A percentile compares a stretch with the other conserved stretches of the same genome.
Conservation (phyloP, 1,140 invertebrate species). For the Drosophila persimilis region DNA sequence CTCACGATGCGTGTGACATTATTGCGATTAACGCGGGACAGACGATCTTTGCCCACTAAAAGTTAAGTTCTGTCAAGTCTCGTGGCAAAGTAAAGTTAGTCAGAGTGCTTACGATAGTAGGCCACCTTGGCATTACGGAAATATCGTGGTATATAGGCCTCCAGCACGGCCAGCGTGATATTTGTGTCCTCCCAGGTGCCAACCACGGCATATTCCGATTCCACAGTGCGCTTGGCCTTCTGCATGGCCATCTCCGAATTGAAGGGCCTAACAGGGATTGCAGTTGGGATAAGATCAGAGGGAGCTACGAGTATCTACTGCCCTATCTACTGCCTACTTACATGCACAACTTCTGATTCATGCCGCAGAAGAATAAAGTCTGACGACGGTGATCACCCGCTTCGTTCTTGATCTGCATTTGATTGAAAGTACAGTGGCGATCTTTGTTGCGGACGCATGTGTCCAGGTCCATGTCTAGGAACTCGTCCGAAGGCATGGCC, state of each 20-base stretch:
- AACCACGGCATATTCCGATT: conserved; percentile 93
- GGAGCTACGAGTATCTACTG: background rate
- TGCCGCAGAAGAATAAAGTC: conserved; percentile 94
- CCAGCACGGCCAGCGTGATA: conserved; percentile 91
- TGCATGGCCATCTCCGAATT: conserved; percentile 92
- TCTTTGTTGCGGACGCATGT: conserved; percentile 92
- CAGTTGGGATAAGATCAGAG: conserved; percentile 1
- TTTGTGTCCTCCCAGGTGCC: conserved; percentile 95
- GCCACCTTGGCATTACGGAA: conserved; percentile 90
- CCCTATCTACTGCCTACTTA: conserved; percentile 84
- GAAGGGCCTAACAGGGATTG: conserved; percentile 87
- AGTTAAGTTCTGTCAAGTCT: conserved; percentile 2
- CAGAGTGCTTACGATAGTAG: conserved; percentile 89
- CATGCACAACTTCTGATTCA: conserved; percentile 91
- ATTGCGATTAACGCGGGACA: conserved; percentile 72
- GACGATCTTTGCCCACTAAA: conserved; percentile 71
- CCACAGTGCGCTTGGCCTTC: conserved; percentile 92
- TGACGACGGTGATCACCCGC: conserved; percentile 93
- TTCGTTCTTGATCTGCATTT: conserved; percentile 90
- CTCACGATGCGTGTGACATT: conserved; percentile 68
- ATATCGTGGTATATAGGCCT: conserved; percentile 92
- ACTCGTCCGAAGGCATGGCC: conserved; percentile 91
- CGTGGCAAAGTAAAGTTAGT: background rate
- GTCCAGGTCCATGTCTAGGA: conserved; percentile 95
- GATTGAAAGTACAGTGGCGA: conserved; percentile 91